Evolutionary conservation across 2,113 vertebrate genomes (phyloP), one percentile per base, ranked within the genome.

Genomic region (Odocoileus virginianus): DNA sequence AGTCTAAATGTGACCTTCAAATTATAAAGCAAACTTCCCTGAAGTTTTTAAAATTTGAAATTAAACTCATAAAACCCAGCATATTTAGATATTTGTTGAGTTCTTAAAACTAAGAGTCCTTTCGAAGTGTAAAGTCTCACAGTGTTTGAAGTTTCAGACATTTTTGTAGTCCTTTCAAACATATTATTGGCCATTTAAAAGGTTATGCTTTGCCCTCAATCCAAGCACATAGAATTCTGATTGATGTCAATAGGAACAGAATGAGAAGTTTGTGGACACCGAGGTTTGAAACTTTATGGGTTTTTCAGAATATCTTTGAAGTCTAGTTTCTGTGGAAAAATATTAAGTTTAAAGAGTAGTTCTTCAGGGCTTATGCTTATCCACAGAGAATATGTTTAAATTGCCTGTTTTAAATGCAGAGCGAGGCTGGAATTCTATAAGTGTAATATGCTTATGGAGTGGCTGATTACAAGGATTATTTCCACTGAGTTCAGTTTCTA

Each of bases 241-340:
- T 95, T 98, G 98, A 98, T 95, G 97, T 97, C 89, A 81, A 93
- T 96, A 64, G 81, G 78, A 94, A 16, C 81, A 60, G 55, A 50
- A 85, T 91, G 93, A 19, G 36, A 97, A 97, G 96, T 89, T 97
- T 93, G 76, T 3, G 2, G 88, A 78, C 76, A 83, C n/a, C 78
- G 64, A n/a, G 52, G 81, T 97, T 90, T 83, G 54, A 97, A 96
- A 95, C 76, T 96, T 95, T 82, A 94, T 89, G 92, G 50, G 78
- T 84, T 96, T 97, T 98, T 91, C 88, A 95, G 92, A 97, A 55
- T 86, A 95, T 97, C 97, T 98, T 98, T 98, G 98, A 98, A 98
- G 98, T 95, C 33, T 67, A 89, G 58, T 88, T 97, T 94, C 93
- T 97, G 93, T 76, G 40, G 76, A 89, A 97, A 97, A 97, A 95